These are phyloP conservation scores for Spongilla lacustris DNA, from an alignment of 37 sponge, comb jelly and placozoan genomes.

Conservation along the genomic window DNA sequence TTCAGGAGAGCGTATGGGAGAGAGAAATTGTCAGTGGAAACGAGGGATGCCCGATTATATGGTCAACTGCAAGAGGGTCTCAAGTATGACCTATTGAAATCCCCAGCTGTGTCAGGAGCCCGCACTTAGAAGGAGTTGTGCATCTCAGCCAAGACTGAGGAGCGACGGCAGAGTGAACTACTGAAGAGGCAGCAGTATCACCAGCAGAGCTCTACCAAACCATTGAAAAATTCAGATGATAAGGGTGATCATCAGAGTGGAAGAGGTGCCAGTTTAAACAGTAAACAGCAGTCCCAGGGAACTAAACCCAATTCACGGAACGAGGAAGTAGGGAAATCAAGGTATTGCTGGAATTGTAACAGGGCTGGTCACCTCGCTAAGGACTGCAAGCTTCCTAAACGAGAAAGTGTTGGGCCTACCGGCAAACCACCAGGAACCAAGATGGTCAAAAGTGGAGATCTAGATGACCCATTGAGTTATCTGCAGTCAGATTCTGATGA, in stretches of 20 bases:
- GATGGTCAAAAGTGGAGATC: neutral
- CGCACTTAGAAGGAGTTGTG: constrained; percentile 32
- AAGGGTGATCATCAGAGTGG: neutral
- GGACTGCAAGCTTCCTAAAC: neutral
- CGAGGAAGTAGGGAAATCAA: neutral
- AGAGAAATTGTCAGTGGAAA: constrained; percentile 31
- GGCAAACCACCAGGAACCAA: neutral
- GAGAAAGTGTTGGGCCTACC: neutral
- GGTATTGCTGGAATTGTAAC: neutral
- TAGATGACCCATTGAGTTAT: neutral
- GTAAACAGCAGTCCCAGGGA: neutral
- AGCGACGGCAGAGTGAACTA: constrained; percentile 39
- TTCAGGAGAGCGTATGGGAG: constrained; percentile 53
- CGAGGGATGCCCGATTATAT: constrained; percentile 34
- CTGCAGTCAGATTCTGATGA: constrained; percentile 6
- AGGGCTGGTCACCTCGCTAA: constrained; percentile 12
- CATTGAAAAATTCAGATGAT: neutral
- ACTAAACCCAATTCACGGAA: neutral
- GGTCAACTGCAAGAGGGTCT: constrained; percentile 49
- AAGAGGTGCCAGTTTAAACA: neutral
- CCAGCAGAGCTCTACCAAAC: neutral
- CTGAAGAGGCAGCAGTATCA: constrained; percentile 12
- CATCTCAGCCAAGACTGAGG: constrained; percentile 47
- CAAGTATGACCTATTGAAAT: neutral
- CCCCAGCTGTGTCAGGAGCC: constrained; percentile 47